A percentile compares a stretch with the other conserved stretches of the same genome.
Evolutionary conservation across 2,113 vertebrate genomes (phyloP).

Genomic region (Sturnus vulgaris): DNA sequence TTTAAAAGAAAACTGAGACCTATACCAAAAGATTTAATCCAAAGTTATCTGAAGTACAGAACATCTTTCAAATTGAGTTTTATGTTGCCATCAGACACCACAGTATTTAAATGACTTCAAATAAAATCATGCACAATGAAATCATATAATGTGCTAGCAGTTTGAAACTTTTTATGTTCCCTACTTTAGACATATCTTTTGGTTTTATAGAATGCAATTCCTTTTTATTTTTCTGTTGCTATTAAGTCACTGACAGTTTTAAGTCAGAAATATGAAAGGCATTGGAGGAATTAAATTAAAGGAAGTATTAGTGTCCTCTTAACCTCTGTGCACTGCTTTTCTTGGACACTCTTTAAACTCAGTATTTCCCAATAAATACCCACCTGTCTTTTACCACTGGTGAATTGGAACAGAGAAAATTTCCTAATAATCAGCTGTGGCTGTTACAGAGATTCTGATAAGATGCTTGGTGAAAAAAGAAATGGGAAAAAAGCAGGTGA

Average conservation of each 20-base stretch:
- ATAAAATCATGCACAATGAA: not conserved
- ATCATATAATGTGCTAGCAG: not conserved
- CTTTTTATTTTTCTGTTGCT: not conserved
- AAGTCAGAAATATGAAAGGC: not conserved
- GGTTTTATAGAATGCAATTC: not conserved
- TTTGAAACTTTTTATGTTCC: not conserved
- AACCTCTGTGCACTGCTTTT: not conserved
- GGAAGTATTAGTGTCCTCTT: not conserved
- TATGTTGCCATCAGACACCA: not conserved
- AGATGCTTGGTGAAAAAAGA: not conserved
- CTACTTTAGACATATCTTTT: not conserved
- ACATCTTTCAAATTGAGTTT: not conserved
- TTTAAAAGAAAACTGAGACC: not conserved
- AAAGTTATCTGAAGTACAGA: not conserved
- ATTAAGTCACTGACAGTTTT: not conserved
- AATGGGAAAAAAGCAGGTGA: fast-evolving
- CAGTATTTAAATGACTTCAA: not conserved
- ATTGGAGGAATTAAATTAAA: not conserved
- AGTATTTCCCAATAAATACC: not conserved
- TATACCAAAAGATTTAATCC: not conserved
- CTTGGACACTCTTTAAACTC: not conserved
- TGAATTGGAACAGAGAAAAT: not conserved
- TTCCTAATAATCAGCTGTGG: not conserved
- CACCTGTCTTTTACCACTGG: not conserved
- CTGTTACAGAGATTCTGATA: not conserved